Evolutionary conservation across 2,113 vertebrate species (phyloP).

Genomic region (Cryptomyrus ogoouensis): DNA sequence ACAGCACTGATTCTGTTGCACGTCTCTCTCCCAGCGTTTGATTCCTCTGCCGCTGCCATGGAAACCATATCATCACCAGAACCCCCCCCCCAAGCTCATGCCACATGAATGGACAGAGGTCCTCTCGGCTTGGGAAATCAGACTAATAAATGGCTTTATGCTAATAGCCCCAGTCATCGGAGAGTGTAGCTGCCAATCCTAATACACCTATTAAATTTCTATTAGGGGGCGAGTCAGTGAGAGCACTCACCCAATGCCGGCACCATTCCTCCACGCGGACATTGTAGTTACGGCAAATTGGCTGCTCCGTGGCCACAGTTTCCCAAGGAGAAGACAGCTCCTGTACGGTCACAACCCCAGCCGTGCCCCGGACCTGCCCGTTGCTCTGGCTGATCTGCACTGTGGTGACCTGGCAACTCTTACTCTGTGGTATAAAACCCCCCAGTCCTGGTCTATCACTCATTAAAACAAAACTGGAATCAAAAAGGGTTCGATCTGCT

Average conservation of each 20-base stretch:
- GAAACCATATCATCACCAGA: slow-evolving; percentile 39
- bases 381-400: slow-evolving; percentile 26
- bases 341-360: slow-evolving; percentile 6
- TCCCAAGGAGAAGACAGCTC: neutral
- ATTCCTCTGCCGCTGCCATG: slow-evolving; percentile 47
- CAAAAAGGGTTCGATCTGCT: neutral
- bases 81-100: neutral
- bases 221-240: slow-evolving; percentile 36
- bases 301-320: neutral
- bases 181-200: slow-evolving; percentile 66
- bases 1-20: slow-evolving; percentile 44
- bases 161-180: slow-evolving; percentile 55
- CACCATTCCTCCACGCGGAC: neutral
- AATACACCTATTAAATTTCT: slow-evolving; percentile 58
- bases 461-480: neutral
- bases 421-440: neutral
- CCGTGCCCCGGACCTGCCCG: slow-evolving; percentile 13
- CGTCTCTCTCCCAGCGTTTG: slow-evolving; percentile 30
- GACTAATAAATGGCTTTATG: slow-evolving; percentile 79
- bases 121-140: slow-evolving; percentile 63
- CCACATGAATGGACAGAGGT: slow-evolving; percentile 18
- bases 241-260: neutral
- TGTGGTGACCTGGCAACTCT: neutral
- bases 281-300: slow-evolving; percentile 11
- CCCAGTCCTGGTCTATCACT: neutral